phyloP scores from a whole-genome alignment of 2,113 vertebrate genomes.

The Psephotus haematonotus region DNA sequence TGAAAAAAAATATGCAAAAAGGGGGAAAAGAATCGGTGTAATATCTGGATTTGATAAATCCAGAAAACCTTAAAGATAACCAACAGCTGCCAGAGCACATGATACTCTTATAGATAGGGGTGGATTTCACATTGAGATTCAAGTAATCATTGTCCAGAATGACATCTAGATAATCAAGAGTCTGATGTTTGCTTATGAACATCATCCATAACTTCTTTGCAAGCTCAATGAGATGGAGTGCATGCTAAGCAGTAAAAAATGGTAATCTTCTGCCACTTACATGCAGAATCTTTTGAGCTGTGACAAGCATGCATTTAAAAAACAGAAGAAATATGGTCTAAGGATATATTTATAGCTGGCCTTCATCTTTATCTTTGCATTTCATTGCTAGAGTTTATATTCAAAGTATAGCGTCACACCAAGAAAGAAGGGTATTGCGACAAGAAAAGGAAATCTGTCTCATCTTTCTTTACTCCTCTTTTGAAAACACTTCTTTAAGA shows the following conservation, averaged over 20 bases:
- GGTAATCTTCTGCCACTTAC: constrained; percentile 36
- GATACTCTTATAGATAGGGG: neutral
- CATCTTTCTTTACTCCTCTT: neutral
- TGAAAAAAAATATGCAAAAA: neutral
- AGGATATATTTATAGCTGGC: constrained; percentile 48
- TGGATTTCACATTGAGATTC: neutral
- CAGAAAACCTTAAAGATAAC: neutral
- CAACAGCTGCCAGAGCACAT: neutral
- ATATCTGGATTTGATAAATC: neutral
- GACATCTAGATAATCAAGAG: neutral
- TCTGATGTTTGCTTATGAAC: neutral
- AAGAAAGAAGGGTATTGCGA: neutral
- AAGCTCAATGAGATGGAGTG: neutral
- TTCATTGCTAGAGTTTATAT: constrained; percentile 38
- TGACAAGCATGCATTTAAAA: constrained; percentile 37
- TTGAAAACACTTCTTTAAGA: neutral
- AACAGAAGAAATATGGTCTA: constrained; percentile 40
- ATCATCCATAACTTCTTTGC: neutral
- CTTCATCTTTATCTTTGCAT: constrained; percentile 48
- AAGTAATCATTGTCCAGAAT: neutral
- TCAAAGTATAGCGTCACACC: constrained; percentile 4
- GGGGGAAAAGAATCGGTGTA: neutral
- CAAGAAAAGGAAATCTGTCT: constrained; percentile 1
- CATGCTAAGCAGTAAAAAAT: constrained; percentile 42
- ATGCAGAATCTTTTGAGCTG: constrained; percentile 10